Evolutionary conservation across 2,888 invertebrate genomes (phyloP).

Genomic region (Synergus gifuensis): DNA sequence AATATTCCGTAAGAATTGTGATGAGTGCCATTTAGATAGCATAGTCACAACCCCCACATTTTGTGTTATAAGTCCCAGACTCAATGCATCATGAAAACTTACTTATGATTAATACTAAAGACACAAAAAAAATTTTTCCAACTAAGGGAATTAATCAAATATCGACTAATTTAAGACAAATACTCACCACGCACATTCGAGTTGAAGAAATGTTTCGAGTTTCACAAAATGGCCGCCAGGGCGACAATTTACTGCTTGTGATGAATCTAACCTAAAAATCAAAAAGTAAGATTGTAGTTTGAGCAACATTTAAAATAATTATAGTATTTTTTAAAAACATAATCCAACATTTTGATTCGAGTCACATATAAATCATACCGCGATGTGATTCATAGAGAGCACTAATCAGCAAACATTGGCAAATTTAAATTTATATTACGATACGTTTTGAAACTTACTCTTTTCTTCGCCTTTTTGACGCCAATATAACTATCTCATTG

Average conservation of each 20-base stretch:
- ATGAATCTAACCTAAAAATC: background rate
- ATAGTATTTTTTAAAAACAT: background rate
- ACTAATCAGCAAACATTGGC: background rate
- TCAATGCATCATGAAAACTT: background rate
- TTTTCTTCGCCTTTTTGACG: background rate
- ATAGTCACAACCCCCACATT: no score
- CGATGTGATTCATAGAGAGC: background rate
- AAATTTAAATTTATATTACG: background rate
- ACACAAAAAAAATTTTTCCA: background rate
- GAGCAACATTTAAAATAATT: background rate
- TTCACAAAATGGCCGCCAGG: background rate
- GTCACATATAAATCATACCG: background rate
- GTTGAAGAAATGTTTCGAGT: background rate
- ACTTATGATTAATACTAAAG: conserved; percentile 7
- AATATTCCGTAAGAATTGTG: no score
- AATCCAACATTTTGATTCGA: background rate
- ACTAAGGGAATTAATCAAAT: background rate
- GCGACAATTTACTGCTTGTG: background rate
- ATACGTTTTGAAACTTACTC: background rate
- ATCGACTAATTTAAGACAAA: background rate
- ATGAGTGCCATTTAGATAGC: no score
- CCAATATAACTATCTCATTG: background rate
- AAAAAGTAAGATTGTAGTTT: background rate
- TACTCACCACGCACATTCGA: background rate
- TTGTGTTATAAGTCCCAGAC: background rate